Base-by-base conservation (phyloP, 1,140 invertebrate genomes). In the Caenorhabditis latens region DNA sequence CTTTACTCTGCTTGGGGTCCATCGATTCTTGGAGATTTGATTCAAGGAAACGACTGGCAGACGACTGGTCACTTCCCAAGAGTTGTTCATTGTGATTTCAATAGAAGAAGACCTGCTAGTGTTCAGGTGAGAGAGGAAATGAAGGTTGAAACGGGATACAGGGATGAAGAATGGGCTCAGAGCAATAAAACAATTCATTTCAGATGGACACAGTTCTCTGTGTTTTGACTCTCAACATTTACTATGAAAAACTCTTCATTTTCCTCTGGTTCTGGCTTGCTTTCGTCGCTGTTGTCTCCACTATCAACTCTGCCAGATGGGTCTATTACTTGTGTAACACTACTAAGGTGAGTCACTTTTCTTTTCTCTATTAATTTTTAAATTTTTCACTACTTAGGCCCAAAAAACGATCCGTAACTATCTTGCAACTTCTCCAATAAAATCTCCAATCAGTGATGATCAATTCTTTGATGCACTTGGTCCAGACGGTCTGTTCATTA, bases 171-270 rank as follows among this genome's bases (percentile, higher is more conserved):
- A n/a, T n/a, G n/a, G n/a, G 2, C 32, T 32, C 32, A 32, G 40
- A 65, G 9, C 40, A 9, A 14, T 13, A 40, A 46, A 6, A 0
- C 0, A 75, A 5, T 19, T 55, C 46, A 46, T 88, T 88, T 48
- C 89, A 91, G 88, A 55, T 84, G 84, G 91, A 93, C 89, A 93
- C 93, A n/a, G 93, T 93, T 16, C 91, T 93, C 58, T 93, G 93
- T 83, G 93, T 93, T 11, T 87, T 93, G 14, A 91, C 91, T 11
- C 89, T 93, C 19, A 93, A 93, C 86, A 91, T 93, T 48, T 93
- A 93, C 89, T 93, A 93, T 88, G 93, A 93, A 85, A 93, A 93
- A 83, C 87, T 93, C 50, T 91, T 93, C 82, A 89, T 93, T 24
- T 93, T 93, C 86, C 85, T 93, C 24, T 93, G 87, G 87, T 93